These are phyloP conservation scores for Encarsia formosa DNA, from an alignment of 2,888 invertebrate genomes.

Conservation along the genomic window DNA sequence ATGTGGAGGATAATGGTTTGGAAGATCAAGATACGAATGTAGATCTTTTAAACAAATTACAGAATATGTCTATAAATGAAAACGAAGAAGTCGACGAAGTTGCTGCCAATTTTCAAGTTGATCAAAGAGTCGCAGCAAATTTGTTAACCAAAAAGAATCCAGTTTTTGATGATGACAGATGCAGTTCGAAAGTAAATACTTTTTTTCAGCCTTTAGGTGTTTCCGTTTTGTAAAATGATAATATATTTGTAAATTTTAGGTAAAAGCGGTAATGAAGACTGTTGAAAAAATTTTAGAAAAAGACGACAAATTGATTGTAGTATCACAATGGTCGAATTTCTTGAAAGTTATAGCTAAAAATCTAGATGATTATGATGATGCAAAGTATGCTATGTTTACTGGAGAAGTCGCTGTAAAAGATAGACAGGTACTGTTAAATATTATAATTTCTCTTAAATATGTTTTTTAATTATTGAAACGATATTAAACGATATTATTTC, in stretches of 20 bases:
- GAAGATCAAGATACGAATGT: constrained; percentile 35
- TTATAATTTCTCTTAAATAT: not conserved
- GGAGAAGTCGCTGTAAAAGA: constrained; percentile 71
- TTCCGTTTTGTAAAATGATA: not conserved
- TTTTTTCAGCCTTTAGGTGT: not conserved
- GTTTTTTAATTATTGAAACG: not conserved
- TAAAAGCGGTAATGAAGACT: constrained; percentile 59
- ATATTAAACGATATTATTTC: not conserved
- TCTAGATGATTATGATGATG: constrained; percentile 59
- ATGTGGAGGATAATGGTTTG: constrained; percentile 48
- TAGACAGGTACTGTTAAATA: constrained; percentile 55
- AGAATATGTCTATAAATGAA: constrained; percentile 32
- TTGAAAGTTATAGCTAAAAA: constrained; percentile 68
- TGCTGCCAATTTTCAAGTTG: constrained; percentile 16
- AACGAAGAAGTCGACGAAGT: constrained; percentile 22
- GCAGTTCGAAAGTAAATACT: constrained; percentile 60
- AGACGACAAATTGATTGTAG: constrained; percentile 74
- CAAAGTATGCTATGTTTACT: constrained; percentile 59
- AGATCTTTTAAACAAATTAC: constrained; percentile 29
- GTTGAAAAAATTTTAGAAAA: constrained; percentile 51
- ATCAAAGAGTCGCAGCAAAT: constrained; percentile 51
- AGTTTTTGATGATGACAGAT: constrained; percentile 59
- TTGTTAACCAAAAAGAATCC: constrained; percentile 68
- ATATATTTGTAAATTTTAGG: constrained; percentile 40
- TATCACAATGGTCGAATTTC: constrained; percentile 90